phyloP scores from a whole-genome alignment of 2,113 vertebrate genomes.

The Sinocyclocheilus rhinocerous region DNA sequence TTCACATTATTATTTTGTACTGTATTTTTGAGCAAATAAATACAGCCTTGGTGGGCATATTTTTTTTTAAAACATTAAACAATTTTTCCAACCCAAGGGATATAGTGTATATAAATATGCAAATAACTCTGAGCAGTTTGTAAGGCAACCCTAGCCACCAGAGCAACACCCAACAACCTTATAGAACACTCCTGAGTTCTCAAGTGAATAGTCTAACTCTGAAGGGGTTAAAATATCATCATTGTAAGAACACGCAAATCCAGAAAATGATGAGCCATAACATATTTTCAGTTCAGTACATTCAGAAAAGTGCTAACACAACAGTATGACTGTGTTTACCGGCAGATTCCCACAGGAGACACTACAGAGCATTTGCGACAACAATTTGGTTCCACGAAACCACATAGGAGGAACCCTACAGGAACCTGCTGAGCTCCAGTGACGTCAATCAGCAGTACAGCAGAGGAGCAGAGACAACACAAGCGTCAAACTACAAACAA shows the following conservation, averaged over 20 bases:
- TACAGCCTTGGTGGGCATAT: neutral
- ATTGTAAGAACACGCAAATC: neutral
- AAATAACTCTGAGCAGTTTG: too few species aligned
- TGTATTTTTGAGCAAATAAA: neutral
- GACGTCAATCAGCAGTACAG: slow-evolving; percentile 38
- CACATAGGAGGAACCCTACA: slow-evolving; percentile 27
- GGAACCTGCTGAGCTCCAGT: slow-evolving; percentile 38
- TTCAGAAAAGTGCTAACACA: slow-evolving; percentile 37
- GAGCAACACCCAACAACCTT: neutral
- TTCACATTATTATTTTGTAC: neutral
- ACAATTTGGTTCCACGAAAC: slow-evolving; percentile 22
- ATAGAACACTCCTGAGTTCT: neutral
- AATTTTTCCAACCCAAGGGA: too few species aligned
- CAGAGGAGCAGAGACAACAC: slow-evolving; percentile 32
- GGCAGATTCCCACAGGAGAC: neutral
- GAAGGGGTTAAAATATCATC: neutral
- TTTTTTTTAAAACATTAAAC: too few species aligned
- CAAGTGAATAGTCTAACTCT: neutral
- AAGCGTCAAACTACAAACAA: neutral
- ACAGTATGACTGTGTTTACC: slow-evolving; percentile 1
- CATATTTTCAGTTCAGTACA: neutral
- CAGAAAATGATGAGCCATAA: neutral
- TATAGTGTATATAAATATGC: too few species aligned
- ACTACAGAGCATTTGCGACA: slow-evolving; percentile 1
- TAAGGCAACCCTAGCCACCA: too few species aligned